A percentile compares a stretch with the other conserved stretches of the same genome.
These are phyloP conservation scores for Brenthis ino DNA, from an alignment of 2,888 invertebrate species.

Conservation along the genomic window DNA sequence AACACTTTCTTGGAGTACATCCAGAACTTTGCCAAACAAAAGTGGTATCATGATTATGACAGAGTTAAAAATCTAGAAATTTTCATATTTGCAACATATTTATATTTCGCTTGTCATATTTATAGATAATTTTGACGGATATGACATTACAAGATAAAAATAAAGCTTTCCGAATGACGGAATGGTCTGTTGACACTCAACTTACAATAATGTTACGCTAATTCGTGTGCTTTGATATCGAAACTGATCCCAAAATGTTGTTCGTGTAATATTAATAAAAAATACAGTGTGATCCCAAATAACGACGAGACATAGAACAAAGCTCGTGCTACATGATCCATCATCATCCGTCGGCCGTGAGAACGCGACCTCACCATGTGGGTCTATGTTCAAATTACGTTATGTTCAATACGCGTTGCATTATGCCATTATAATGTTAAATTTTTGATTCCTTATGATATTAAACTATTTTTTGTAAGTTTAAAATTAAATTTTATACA, in stretches of 20 bases:
- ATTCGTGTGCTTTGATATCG: conserved; percentile 11
- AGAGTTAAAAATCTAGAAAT: conserved; percentile 16
- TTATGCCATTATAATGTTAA: neutral
- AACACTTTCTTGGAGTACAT: conserved; percentile 16
- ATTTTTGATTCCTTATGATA: neutral
- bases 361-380: conserved; percentile 71
- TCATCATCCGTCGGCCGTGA: conserved; percentile 73
- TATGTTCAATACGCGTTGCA: conserved; percentile 37
- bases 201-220: conserved; percentile 13
- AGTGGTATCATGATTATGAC: conserved; percentile 1
- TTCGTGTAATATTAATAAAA: conserved; percentile 54
- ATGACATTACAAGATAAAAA: conserved; percentile 1
- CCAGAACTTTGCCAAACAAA: conserved; percentile 15
- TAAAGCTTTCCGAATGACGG: conserved; percentile 8
- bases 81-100: conserved; percentile 7
- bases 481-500: neutral
- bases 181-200: conserved; percentile 12
- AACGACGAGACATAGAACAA: conserved; percentile 77
- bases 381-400: conserved; percentile 55
- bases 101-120: conserved; percentile 1
- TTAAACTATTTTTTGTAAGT: neutral
- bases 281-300: conserved; percentile 71
- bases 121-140: conserved; percentile 2
- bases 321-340: conserved; percentile 66
- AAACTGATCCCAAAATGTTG: conserved; percentile 43